Percentiles rank a stretch among this genome's conserved stretches.
phyloP scores from a whole-genome alignment of 1,140 invertebrate genomes.

The Euura lappo region DNA sequence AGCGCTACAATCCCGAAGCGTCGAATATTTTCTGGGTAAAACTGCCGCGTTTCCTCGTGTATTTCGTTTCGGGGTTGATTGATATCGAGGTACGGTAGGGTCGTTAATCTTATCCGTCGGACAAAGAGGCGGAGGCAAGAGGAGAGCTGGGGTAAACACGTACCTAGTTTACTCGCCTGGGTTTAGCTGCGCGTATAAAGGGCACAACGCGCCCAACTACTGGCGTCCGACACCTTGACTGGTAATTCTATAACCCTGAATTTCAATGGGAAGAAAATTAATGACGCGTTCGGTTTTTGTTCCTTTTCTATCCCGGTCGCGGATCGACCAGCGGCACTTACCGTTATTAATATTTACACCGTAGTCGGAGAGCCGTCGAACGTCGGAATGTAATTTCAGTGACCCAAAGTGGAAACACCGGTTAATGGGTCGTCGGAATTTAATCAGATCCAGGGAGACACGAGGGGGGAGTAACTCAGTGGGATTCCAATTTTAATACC shows the following conservation, averaged over 20 bases:
- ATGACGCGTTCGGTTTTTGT: not conserved
- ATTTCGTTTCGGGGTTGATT: not conserved
- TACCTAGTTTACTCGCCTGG: not conserved
- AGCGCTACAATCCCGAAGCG: no score
- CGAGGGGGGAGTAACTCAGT: not conserved
- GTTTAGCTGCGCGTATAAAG: not conserved
- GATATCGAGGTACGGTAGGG: not conserved
- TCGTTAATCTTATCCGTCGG: not conserved
- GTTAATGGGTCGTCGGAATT: not conserved
- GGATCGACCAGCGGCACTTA: not conserved
- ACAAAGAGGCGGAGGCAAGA: not conserved
- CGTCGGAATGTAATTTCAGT: no score
- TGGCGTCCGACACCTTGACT: not conserved
- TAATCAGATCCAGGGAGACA: not conserved
- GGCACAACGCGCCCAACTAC: not conserved
- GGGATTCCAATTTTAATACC: slow-evolving; percentile 5
- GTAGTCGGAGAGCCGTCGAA: no score
- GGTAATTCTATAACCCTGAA: not conserved
- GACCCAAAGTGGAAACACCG: no score
- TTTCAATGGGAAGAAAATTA: not conserved
- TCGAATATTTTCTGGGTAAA: no score
- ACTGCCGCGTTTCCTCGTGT: not conserved
- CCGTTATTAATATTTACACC: not conserved
- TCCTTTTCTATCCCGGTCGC: not conserved
- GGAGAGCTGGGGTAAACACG: not conserved